Conservation (phyloP, 2,797 vertebrate genomes). For the Diplodus sargus region DNA sequence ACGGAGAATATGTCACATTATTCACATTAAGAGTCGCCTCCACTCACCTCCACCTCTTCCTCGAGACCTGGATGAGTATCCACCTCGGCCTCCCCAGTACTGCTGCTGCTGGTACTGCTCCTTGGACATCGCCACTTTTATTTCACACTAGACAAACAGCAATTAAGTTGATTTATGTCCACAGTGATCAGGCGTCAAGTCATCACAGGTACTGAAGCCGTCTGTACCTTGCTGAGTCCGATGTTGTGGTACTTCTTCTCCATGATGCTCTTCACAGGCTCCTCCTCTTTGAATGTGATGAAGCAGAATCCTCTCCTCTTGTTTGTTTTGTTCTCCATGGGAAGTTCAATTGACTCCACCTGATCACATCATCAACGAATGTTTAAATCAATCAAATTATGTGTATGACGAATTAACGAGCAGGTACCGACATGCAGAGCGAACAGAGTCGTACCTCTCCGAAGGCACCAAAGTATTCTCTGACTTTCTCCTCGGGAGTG, state of each 20-base stretch:
- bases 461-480: slow-evolving; percentile 96
- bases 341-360: slow-evolving; percentile 97
- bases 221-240: slow-evolving; percentile 95
- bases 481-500: slow-evolving; percentile 97
- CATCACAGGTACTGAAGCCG: not conserved
- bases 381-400: too few species aligned
- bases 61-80: slow-evolving; percentile 90
- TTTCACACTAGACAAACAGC: slow-evolving; percentile 90
- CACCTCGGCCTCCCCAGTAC: slow-evolving; percentile 94
- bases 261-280: slow-evolving; percentile 97
- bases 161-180: not conserved
- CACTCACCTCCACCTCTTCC: slow-evolving; percentile 93
- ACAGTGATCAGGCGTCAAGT: not conserved
- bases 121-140: slow-evolving; percentile 99
- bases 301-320: slow-evolving; percentile 99
- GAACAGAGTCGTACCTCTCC: slow-evolving; percentile 89
- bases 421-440: not conserved
- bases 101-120: slow-evolving; percentile 99
- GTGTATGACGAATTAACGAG: not conserved
- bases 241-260: slow-evolving; percentile 99
- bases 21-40: not conserved
- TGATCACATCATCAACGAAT: slow-evolving; percentile 61
- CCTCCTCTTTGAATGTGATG: slow-evolving; percentile 98
- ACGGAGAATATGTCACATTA: not conserved
- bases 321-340: slow-evolving; percentile 99